Percentiles rank a stretch among this genome's conserved stretches.
Evolutionary conservation across 64 coral and sea anemone genomes (phyloP).

Genomic region (Stylophora pistillata): DNA sequence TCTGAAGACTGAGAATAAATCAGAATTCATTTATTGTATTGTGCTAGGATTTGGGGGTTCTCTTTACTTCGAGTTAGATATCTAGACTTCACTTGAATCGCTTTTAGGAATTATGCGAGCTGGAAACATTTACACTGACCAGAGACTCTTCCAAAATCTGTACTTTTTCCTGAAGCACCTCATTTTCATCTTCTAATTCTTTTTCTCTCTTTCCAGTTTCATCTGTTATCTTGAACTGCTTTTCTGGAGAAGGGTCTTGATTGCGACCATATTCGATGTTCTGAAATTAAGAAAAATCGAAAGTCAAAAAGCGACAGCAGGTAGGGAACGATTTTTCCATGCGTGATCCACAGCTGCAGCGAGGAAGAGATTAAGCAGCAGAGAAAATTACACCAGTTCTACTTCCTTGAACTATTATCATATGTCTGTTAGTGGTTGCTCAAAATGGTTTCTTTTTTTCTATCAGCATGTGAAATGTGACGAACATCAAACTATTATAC

Average conservation of each 20-base stretch:
- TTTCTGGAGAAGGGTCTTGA: conserved; percentile 26
- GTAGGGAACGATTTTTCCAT: neutral
- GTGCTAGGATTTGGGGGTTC: neutral
- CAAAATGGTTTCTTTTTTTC: neutral
- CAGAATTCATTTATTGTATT: neutral
- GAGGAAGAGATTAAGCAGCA: too few species aligned
- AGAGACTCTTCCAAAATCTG: conserved; percentile 13
- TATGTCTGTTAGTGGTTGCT: too few species aligned
- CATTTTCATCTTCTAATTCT: conserved; percentile 14
- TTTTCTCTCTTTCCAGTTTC: conserved; percentile 17
- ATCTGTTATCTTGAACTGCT: conserved; percentile 10
- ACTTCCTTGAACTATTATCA: too few species aligned
- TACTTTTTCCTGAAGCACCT: neutral
- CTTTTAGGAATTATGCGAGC: neutral
- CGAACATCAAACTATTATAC: neutral
- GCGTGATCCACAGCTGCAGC: too few species aligned
- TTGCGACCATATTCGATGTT: conserved; percentile 22
- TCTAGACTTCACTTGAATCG: too few species aligned
- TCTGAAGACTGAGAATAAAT: neutral
- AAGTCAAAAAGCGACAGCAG: neutral
- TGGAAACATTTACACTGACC: neutral
- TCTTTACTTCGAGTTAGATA: too few species aligned
- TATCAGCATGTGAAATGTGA: neutral
- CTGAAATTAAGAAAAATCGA: conserved; percentile 3
- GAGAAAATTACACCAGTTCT: too few species aligned